These are phyloP conservation scores for Eristalis tenax DNA, from an alignment of 2,888 invertebrate species.

Conservation along the genomic window DNA sequence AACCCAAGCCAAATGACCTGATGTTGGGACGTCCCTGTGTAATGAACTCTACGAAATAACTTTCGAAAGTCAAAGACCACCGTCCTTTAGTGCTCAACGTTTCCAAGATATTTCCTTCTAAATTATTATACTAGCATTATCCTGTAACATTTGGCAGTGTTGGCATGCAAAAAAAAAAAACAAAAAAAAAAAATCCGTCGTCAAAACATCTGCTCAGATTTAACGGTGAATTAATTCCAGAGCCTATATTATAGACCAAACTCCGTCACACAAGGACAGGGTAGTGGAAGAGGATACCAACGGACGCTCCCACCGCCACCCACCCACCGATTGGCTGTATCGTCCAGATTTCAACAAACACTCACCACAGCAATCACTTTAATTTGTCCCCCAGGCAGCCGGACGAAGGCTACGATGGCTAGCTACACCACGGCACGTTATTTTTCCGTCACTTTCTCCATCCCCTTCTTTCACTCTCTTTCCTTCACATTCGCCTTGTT, in stretches of 20 bases:
- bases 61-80: not conserved
- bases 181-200: no score
- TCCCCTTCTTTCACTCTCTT: not conserved
- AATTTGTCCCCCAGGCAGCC: constrained; percentile 57
- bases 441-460: not conserved
- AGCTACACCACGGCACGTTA: not conserved
- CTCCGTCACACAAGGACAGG: not conserved
- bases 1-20: not conserved
- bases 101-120: constrained; percentile 2
- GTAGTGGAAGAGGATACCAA: not conserved
- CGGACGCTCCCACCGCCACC: not conserved
- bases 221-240: constrained; percentile 63
- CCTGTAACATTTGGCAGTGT: constrained; percentile 33
- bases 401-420: constrained; percentile 5
- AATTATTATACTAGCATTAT: constrained; percentile 26
- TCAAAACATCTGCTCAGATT: constrained; percentile 55
- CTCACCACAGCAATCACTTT: constrained; percentile 68
- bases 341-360: constrained; percentile 64
- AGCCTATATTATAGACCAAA: constrained; percentile 36
- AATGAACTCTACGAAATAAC: not conserved
- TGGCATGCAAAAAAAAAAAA: not conserved
- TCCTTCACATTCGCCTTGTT: not conserved
- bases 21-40: not conserved
- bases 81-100: constrained; percentile 6
- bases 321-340: not conserved